Evolutionary conservation across 1,140 invertebrate species (phyloP).

Genomic region (Meloidogyne exigua): DNA sequence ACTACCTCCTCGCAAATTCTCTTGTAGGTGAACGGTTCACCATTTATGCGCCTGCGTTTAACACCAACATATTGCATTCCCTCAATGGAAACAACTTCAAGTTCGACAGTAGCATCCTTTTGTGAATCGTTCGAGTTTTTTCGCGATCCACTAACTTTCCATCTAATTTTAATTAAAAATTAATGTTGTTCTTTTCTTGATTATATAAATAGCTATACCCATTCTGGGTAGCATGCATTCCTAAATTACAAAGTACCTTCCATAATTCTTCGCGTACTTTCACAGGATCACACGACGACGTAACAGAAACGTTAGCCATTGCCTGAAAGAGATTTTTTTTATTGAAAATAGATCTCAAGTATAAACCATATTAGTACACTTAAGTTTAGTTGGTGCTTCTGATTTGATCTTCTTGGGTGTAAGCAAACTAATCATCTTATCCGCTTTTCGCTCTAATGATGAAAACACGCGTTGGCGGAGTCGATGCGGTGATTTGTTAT

Average conservation of each 20-base stretch:
- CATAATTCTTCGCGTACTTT: conserved; percentile 41
- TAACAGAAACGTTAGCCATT: conserved; percentile 53
- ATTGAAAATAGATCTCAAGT: background rate
- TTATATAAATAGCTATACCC: conserved; percentile 30
- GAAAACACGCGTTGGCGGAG: conserved; percentile 44
- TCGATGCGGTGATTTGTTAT: conserved; percentile 18
- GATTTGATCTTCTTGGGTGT: conserved; percentile 34
- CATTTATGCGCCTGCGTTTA: conserved; percentile 76
- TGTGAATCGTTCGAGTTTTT: conserved; percentile 21
- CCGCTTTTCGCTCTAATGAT: conserved; percentile 45
- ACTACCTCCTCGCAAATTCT: conserved; percentile 76
- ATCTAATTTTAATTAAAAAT: conserved; percentile 41
- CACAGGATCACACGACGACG: conserved; percentile 47
- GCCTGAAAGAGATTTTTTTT: conserved; percentile 13
- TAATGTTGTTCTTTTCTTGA: background rate
- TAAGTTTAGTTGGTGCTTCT: conserved; percentile 37
- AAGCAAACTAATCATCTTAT: conserved; percentile 41
- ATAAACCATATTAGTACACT: conserved; percentile 27
- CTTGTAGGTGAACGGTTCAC: conserved; percentile 82
- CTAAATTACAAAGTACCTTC: conserved; percentile 41
- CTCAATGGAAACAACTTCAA: conserved; percentile 74
- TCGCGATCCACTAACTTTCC: conserved; percentile 46
- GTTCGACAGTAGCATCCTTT: conserved; percentile 70
- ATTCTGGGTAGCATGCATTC: conserved; percentile 32
- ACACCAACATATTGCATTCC: conserved; percentile 71